phyloP scores from a whole-genome alignment of 2,888 invertebrate species.

The Pegoplata infirma region DNA sequence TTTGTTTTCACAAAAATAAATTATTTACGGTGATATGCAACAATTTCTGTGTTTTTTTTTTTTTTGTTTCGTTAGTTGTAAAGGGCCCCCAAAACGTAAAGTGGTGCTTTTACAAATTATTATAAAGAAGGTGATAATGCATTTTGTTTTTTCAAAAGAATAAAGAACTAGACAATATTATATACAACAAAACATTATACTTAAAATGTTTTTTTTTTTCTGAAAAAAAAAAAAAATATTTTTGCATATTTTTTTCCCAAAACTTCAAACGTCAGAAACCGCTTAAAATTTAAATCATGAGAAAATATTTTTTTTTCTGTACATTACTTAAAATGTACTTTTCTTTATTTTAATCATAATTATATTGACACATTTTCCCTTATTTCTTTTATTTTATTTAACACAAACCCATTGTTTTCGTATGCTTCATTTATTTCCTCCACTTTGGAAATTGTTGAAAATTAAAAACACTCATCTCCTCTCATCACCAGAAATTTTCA shows the following conservation, averaged over 20 bases:
- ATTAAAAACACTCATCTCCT: slow-evolving; percentile 31
- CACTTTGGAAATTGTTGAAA: slow-evolving; percentile 31
- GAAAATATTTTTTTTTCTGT: slow-evolving; percentile 22
- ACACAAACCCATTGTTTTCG: slow-evolving; percentile 21
- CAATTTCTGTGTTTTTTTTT: slow-evolving; percentile 62
- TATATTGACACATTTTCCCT: slow-evolving; percentile 45
- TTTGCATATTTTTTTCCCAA: neutral
- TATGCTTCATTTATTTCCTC: slow-evolving; percentile 45
- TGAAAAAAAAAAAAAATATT: neutral
- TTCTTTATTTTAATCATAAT: slow-evolving; percentile 17
- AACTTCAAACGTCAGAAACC: neutral
- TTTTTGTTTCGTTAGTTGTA: slow-evolving; percentile 32
- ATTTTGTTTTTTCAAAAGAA: neutral
- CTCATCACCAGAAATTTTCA: neutral
- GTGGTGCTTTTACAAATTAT: neutral
- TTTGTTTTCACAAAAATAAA: slow-evolving; percentile 59
- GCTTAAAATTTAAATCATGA: slow-evolving; percentile 8
- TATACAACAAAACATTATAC: neutral
- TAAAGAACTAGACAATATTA: neutral
- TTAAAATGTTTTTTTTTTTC: neutral
- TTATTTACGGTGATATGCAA: slow-evolving; percentile 74
- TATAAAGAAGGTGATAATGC: slow-evolving; percentile 18
- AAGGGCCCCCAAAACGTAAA: neutral
- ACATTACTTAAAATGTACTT: neutral
- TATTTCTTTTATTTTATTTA: neutral